These are phyloP conservation scores for Limnephilus lunatus DNA, from an alignment of 2,888 invertebrate species.

Conservation along the genomic window DNA sequence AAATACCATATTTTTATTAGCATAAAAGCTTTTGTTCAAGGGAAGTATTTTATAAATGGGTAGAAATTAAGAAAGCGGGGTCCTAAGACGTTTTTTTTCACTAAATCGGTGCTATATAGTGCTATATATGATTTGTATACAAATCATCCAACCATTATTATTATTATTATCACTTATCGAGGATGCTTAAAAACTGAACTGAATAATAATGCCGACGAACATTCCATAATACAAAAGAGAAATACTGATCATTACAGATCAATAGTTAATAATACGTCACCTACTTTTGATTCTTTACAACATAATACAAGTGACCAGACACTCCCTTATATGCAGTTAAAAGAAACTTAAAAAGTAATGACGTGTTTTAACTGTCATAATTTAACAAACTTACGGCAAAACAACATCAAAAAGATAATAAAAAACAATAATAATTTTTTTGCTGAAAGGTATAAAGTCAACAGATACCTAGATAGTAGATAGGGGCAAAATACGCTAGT, in stretches of 20 bases:
- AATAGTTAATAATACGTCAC: neutral
- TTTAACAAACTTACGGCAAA: neutral
- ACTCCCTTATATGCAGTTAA: neutral
- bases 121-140: too few species aligned
- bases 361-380: neutral
- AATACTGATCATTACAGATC: neutral
- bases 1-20: too few species aligned
- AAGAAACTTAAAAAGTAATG: neutral
- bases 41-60: too few species aligned
- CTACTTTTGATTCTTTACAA: neutral
- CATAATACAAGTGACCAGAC: neutral
- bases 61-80: too few species aligned
- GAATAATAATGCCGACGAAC: too few species aligned
- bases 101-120: too few species aligned
- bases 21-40: too few species aligned
- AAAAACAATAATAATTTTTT: neutral
- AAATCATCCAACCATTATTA: too few species aligned
- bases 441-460: neutral
- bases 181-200: too few species aligned
- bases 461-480: neutral
- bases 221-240: too few species aligned
- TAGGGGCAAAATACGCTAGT: conserved; percentile 4
- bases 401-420: neutral
- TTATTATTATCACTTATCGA: too few species aligned
- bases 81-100: too few species aligned